Conservation (phyloP, 2,888 invertebrate species). For the Orchesella flavescens region DNA sequence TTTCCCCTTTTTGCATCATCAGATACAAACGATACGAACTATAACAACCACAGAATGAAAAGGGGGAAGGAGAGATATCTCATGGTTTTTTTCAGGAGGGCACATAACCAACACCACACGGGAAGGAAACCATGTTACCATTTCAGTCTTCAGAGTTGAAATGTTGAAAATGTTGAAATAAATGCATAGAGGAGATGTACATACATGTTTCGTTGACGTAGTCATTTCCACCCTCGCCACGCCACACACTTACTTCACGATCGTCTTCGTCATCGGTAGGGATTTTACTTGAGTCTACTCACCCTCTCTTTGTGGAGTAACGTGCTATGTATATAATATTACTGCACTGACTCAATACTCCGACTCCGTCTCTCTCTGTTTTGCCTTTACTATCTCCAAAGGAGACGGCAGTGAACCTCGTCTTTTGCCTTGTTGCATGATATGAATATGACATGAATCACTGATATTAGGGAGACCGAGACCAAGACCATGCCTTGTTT, state of each 20-base stretch:
- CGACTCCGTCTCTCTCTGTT: slow-evolving; percentile 25
- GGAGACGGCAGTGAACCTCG: slow-evolving; percentile 34
- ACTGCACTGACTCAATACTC: too few relatives aligned
- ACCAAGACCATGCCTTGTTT: slow-evolving; percentile 53
- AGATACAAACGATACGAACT: too few relatives aligned
- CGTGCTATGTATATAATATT: neutral
- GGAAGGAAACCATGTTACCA: slow-evolving; percentile 46
- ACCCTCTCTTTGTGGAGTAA: slow-evolving; percentile 42
- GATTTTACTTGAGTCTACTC: slow-evolving; percentile 20
- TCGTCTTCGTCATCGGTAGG: slow-evolving; percentile 34
- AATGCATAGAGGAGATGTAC: slow-evolving; percentile 35
- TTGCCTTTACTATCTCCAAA: slow-evolving; percentile 54
- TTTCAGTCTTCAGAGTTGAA: slow-evolving; percentile 35
- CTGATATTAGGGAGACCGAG: slow-evolving; percentile 52
- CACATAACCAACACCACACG: neutral
- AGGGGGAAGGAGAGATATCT: slow-evolving; percentile 6
- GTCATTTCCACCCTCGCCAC: slow-evolving; percentile 56
- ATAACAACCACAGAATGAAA: neutral
- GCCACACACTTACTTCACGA: neutral
- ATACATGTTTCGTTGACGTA: neutral
- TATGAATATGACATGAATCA: slow-evolving; percentile 59
- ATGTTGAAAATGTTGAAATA: too few relatives aligned
- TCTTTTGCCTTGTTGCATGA: neutral
- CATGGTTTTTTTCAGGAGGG: neutral
- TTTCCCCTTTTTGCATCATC: slow-evolving; percentile 10